Conservation (phyloP, 2,888 invertebrate species). For the Lapara coniferarum region DNA sequence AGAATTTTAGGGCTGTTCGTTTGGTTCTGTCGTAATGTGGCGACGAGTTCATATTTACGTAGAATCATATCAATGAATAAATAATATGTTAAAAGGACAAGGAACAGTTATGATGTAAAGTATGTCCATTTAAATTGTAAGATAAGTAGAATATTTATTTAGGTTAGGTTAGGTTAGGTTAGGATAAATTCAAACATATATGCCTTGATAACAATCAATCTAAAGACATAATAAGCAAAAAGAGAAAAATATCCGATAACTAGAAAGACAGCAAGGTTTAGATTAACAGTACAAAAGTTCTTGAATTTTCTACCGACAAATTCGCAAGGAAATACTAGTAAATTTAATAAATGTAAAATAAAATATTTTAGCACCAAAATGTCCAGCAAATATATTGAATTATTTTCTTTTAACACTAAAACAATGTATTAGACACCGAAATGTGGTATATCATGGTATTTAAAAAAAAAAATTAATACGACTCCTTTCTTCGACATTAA, state of each 20-base stretch:
- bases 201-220: no score
- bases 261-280: not conserved
- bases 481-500: not conserved
- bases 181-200: no score
- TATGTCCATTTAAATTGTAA: no score
- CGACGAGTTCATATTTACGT: no score
- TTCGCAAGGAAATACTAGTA: not conserved
- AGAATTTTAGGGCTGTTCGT: no score
- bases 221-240: no score
- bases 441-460: not conserved
- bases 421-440: not conserved
- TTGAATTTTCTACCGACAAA: not conserved
- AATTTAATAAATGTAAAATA: not conserved
- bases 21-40: no score
- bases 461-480: not conserved
- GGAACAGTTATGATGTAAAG: no score
- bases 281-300: not conserved
- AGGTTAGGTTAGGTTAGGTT: no score
- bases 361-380: constrained; percentile 57
- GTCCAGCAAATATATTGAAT: constrained; percentile 50
- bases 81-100: no score
- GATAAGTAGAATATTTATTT: no score
- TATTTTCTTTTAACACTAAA: constrained; percentile 3
- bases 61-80: no score
- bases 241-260: not conserved